Percentiles rank a stretch among this genome's conserved stretches.
Conservation (phyloP, 2,113 vertebrate species). For the Sclerurus mexicanus region DNA sequence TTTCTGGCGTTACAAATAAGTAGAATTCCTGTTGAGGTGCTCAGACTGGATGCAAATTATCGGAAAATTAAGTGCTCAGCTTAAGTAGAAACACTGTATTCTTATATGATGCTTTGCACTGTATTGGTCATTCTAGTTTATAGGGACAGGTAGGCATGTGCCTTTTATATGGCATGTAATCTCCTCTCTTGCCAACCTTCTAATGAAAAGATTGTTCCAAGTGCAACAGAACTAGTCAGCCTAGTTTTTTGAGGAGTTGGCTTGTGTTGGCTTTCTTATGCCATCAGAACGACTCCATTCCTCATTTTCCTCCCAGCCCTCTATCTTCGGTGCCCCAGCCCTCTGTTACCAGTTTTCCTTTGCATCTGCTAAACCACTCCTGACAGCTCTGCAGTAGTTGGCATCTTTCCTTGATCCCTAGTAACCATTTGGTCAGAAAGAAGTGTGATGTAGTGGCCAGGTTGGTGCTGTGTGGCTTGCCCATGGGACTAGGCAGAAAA, state of each 20-base stretch:
- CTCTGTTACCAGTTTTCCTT: background rate
- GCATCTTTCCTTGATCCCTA: background rate
- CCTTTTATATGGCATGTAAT: background rate
- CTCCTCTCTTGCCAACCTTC: constrained; percentile 1
- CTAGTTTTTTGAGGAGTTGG: background rate
- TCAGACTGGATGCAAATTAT: background rate
- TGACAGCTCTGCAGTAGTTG: background rate
- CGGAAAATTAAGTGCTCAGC: background rate
- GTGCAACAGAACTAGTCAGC: background rate
- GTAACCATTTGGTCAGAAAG: background rate
- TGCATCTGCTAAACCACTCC: background rate
- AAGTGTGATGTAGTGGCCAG: background rate
- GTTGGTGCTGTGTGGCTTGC: background rate
- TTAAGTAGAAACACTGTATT: background rate
- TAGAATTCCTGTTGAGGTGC: background rate
- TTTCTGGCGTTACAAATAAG: background rate
- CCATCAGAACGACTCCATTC: background rate
- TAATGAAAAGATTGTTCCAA: background rate
- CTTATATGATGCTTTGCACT: background rate
- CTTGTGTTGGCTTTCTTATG: background rate
- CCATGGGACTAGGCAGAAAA: background rate
- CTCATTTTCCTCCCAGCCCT: background rate
- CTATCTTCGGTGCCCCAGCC: background rate
- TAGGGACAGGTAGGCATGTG: background rate
- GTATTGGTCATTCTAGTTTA: background rate